phyloP scores from a whole-genome alignment of 2,113 vertebrate species.

The Scomber japonicus region DNA sequence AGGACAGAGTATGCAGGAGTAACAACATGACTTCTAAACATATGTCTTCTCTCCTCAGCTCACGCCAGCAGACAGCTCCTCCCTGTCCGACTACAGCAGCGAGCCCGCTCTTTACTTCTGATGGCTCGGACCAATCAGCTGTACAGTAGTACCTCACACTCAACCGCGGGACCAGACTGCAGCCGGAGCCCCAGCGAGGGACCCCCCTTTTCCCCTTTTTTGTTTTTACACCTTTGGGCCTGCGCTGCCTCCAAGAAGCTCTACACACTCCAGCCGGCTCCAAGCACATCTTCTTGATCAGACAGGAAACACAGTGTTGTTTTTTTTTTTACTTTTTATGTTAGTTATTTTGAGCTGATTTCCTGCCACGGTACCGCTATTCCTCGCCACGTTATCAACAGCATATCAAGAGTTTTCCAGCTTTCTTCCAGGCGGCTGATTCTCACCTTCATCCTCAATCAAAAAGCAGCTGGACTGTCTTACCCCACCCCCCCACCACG shows the following conservation, averaged over 20 bases:
- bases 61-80: slow-evolving; percentile 91
- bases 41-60: slow-evolving; percentile 83
- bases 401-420: slow-evolving; percentile 10
- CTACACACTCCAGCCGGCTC: slow-evolving; percentile 47
- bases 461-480: slow-evolving; percentile 79
- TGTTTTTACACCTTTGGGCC: background rate
- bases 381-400: slow-evolving; percentile 29
- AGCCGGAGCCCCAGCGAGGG: slow-evolving; percentile 3
- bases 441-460: slow-evolving; percentile 5
- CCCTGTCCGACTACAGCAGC: slow-evolving; percentile 94
- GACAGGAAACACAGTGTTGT: slow-evolving; percentile 14
- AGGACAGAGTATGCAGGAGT: too few species aligned
- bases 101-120: slow-evolving; percentile 97
- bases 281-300: slow-evolving; percentile 62
- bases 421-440: background rate
- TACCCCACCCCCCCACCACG: background rate
- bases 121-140: slow-evolving; percentile 64
- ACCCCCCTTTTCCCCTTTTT: too few species aligned
- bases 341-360: slow-evolving; percentile 22
- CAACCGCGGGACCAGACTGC: slow-evolving; percentile 39
- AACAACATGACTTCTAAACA: too few species aligned
- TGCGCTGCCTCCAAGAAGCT: background rate
- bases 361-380: slow-evolving; percentile 55
- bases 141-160: slow-evolving; percentile 57
- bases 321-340: background rate